Evolutionary conservation across 2,888 invertebrate species (phyloP).

Genomic region (Agrotis clavis): DNA sequence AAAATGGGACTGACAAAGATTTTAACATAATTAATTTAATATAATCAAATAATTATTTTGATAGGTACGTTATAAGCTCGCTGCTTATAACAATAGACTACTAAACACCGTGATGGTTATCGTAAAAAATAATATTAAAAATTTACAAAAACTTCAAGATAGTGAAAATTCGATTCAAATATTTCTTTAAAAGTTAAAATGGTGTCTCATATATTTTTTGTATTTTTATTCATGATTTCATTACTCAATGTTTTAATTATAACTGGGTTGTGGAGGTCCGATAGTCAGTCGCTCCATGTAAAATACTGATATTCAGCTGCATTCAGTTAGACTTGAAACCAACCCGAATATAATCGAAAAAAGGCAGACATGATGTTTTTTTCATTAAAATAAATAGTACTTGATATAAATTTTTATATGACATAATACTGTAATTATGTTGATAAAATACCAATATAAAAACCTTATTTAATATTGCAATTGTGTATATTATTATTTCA

Average conservation of each 20-base stretch:
- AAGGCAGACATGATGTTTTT: neutral
- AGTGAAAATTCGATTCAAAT: conserved; percentile 25
- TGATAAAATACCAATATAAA: conserved; percentile 27
- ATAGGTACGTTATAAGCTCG: neutral
- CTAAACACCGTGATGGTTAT: neutral
- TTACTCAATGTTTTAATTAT: neutral
- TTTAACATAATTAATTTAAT: neutral
- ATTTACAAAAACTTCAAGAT: neutral
- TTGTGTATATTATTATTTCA: conserved; percentile 15
- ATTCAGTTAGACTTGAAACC: neutral
- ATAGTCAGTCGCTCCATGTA: neutral
- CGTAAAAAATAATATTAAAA: neutral
- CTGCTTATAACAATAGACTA: neutral
- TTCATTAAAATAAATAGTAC: neutral
- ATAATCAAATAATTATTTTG: conserved; percentile 1
- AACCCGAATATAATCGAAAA: neutral
- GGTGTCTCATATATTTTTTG: neutral
- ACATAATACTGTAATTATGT: conserved; percentile 13
- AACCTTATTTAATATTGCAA: conserved; percentile 21
- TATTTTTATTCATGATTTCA: conserved; percentile 16
- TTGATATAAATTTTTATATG: neutral
- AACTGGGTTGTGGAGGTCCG: neutral
- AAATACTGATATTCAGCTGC: neutral
- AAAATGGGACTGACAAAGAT: neutral
- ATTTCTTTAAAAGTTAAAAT: conserved; percentile 18